Conservation (phyloP, 1,140 invertebrate genomes). For the Augochlora pura region DNA sequence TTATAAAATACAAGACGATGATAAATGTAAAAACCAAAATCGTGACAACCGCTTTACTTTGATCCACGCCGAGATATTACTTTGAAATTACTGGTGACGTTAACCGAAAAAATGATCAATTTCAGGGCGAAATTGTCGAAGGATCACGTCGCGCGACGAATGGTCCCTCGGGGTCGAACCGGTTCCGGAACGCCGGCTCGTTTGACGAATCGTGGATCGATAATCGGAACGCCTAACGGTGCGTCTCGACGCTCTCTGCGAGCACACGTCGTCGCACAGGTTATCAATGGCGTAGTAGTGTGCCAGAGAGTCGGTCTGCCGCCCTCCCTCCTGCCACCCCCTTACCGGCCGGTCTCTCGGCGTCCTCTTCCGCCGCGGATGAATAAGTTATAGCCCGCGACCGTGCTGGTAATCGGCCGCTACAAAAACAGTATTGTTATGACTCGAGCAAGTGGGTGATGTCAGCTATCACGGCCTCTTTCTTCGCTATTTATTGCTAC, state of each 20-base stretch:
- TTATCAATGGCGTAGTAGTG: constrained; percentile 49
- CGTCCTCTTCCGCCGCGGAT: constrained; percentile 21
- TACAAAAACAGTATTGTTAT: constrained; percentile 54
- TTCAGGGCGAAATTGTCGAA: no score
- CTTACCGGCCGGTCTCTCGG: neutral
- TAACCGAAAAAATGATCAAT: no score
- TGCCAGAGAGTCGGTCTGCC: constrained; percentile 7
- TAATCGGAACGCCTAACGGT: constrained; percentile 25
- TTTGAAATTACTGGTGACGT: no score
- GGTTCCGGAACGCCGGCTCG: neutral
- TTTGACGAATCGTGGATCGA: constrained; percentile 24
- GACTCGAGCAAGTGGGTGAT: constrained; percentile 49
- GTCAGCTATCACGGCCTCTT: constrained; percentile 49
- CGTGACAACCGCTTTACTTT: no score
- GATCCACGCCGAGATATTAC: no score
- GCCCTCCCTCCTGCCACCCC: no score
- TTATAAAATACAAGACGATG: no score
- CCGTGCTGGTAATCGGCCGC: constrained; percentile 43
- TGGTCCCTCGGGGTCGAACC: neutral
- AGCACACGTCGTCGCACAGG: constrained; percentile 27
- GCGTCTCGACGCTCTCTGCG: neutral
- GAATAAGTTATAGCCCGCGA: constrained; percentile 47
- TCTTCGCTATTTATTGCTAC: constrained; percentile 49
- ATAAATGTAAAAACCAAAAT: no score
- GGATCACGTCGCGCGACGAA: neutral